These are phyloP conservation scores for Triops longicaudatus DNA, from an alignment of 1,140 invertebrate species.

Conservation along the genomic window DNA sequence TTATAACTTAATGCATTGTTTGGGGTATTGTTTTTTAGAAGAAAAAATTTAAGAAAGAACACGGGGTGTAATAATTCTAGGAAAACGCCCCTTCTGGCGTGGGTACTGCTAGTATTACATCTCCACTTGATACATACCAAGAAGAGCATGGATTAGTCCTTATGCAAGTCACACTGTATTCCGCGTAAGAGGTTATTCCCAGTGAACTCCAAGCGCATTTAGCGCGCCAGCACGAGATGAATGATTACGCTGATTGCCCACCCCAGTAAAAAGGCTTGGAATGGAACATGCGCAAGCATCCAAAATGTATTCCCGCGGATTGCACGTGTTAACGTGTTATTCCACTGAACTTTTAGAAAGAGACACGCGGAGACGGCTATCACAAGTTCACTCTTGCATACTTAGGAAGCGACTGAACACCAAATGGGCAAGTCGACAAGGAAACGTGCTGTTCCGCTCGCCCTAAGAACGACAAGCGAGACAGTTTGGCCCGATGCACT, in stretches of 20 bases:
- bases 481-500: neutral
- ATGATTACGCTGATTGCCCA: too few relatives aligned
- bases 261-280: too few relatives aligned
- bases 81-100: neutral
- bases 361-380: neutral
- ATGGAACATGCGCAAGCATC: neutral
- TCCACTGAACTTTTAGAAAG: neutral
- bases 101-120: neutral
- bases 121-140: neutral
- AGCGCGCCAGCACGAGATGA: too few relatives aligned
- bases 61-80: neutral
- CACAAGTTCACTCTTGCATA: neutral
- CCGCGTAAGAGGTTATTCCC: neutral
- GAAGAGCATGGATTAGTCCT: constrained; percentile 7
- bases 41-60: neutral
- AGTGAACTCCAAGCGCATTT: too few relatives aligned
- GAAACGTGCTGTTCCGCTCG: neutral
- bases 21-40: neutral
- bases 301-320: neutral
- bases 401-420: neutral
- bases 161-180: neutral
- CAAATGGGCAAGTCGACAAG: neutral
- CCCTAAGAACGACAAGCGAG: neutral
- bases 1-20: too few relatives aligned
- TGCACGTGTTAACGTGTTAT: neutral